Conservation (phyloP, 2,888 invertebrate genomes). For the Rosalia funebris region DNA sequence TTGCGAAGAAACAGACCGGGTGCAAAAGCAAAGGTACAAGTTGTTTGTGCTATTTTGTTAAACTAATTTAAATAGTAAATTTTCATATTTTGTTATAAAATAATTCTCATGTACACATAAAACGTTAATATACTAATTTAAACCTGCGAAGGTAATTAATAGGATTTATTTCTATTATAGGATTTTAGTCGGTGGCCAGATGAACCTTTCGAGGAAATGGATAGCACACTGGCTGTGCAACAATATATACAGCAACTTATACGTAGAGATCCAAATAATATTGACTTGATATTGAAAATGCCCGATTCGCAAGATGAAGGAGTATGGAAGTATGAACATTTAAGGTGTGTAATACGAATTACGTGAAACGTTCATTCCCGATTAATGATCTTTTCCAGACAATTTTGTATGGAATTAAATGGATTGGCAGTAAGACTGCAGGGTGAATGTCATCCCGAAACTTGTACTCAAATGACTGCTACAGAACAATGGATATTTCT, state of each 20-base stretch:
- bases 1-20: slow-evolving; percentile 91
- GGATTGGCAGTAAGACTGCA: slow-evolving; percentile 97
- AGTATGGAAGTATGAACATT: slow-evolving; percentile 99
- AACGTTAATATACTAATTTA: no score
- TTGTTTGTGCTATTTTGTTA: neutral
- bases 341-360: slow-evolving; percentile 70
- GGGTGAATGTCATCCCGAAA: slow-evolving; percentile 95
- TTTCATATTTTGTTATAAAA: no score
- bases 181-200: slow-evolving; percentile 98
- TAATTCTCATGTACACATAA: no score
- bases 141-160: no score
- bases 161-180: no score
- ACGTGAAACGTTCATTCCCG: neutral
- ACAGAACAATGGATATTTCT: slow-evolving; percentile 99
- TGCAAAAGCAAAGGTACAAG: slow-evolving; percentile 83
- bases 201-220: slow-evolving; percentile 99
- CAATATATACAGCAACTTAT: slow-evolving; percentile 99
- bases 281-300: slow-evolving; percentile 93
- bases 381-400: slow-evolving; percentile 69
- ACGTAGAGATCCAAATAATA: slow-evolving; percentile 89
- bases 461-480: slow-evolving; percentile 99
- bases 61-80: no score
- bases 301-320: slow-evolving; percentile 98
- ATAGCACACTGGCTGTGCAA: slow-evolving; percentile 97
- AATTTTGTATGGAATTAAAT: slow-evolving; percentile 99